phyloP scores from a whole-genome alignment of 2,888 invertebrate genomes.

The Epinotia nisella region DNA sequence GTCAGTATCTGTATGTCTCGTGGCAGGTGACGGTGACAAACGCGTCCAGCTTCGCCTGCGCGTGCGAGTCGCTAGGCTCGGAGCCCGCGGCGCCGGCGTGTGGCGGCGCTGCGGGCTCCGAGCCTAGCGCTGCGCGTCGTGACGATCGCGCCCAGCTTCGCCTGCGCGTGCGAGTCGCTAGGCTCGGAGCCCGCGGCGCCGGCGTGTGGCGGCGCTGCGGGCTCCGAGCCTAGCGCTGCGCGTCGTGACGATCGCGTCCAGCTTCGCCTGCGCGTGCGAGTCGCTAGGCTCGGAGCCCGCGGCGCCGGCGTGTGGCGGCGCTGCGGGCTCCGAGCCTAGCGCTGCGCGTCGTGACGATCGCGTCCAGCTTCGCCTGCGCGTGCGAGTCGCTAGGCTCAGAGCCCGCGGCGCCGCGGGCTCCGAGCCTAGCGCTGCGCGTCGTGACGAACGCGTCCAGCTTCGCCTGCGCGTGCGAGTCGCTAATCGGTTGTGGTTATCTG shows the following conservation, averaged over 20 bases:
- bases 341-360: conserved; percentile 82
- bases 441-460: conserved; percentile 69
- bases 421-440: too few relatives aligned
- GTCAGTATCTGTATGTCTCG: conserved; percentile 59
- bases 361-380: conserved; percentile 84
- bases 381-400: conserved; percentile 73
- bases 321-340: conserved; percentile 78
- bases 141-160: conserved; percentile 74
- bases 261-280: conserved; percentile 86
- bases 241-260: conserved; percentile 71
- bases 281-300: conserved; percentile 64
- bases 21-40: conserved; percentile 87
- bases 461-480: conserved; percentile 86
- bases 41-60: conserved; percentile 83
- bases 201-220: too few relatives aligned
- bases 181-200: conserved; percentile 66
- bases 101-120: too few relatives aligned
- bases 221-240: too few relatives aligned
- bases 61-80: conserved; percentile 75
- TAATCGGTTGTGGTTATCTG: too few relatives aligned
- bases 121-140: too few relatives aligned
- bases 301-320: conserved; percentile 69
- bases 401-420: conserved; percentile 67
- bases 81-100: conserved; percentile 64
- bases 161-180: conserved; percentile 85